Base-by-base conservation (phyloP, 2,113 vertebrate genomes). In the Pterophyllum scalare region DNA sequence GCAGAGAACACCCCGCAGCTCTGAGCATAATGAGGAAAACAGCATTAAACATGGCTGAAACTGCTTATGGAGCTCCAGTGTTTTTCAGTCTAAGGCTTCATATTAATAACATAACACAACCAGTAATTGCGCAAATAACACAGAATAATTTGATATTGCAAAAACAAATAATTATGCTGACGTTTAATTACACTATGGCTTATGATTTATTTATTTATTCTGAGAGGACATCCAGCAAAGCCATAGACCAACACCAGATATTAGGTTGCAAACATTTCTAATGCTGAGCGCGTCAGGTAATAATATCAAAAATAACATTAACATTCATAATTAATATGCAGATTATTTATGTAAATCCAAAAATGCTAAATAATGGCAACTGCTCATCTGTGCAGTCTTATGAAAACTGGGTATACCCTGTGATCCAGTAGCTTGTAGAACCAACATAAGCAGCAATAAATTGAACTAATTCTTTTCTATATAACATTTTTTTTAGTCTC, bases 1-100 rank as follows among this genome's bases (percentile, higher is more conserved):
- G 74, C 43, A 75, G 35, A 33, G 31, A 83, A 83, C 33, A 49
- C 49, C 87, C 85, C 54, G 85, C 81, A 87, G 88, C 81, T 91
- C 58, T 82, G 46, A 59, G 60, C 74, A 77, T 86, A 89, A 86
- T 85, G 60, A 93, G 77, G 59, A 74, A 89, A 82, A 80, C 79
- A 31, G 85, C 52, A 88, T 85, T 82, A 82, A 79, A 88, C 80
- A 82, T 80, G 43, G 43, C 22, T 46, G 46, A 26, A 40, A 40
- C 17, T 84, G 81, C 80, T 87, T 52, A 22, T 58, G 60, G 40
- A 81, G 78, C 81, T 59, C 79, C 79, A 38, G 3, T 77, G 56
- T 62, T 79, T 75, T 75, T 56, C 72, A 67, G 26, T 12, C 24
- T 17, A n/a, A 59, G 12, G 17, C 70, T 81, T 31, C 20, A 64